phyloP scores from a whole-genome alignment of 2,797 vertebrate species.

The Telmatherina bonti region DNA sequence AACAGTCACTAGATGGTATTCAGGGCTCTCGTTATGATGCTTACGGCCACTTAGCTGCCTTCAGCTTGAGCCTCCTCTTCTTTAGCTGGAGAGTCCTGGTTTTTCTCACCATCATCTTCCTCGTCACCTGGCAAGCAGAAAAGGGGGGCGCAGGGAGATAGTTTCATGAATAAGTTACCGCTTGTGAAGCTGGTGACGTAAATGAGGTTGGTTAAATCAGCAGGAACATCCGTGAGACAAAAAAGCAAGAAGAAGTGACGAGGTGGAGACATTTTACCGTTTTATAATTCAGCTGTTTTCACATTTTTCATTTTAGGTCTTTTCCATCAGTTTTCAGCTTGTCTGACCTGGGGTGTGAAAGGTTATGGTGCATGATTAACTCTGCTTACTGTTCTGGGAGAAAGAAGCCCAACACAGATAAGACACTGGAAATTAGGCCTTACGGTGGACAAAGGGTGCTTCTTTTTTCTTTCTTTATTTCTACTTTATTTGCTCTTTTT shows the following conservation, averaged over 20 bases:
- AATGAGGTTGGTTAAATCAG: conserved; percentile 31
- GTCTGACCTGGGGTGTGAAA: neutral
- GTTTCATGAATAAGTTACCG: conserved; percentile 31
- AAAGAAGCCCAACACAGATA: neutral
- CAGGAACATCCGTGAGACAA: neutral
- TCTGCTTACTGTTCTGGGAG: neutral
- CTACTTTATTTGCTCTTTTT: too few relatives aligned
- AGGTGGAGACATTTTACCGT: too few relatives aligned
- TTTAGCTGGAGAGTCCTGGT: conserved; percentile 52
- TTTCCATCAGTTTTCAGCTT: neutral
- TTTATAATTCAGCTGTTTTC: too few relatives aligned
- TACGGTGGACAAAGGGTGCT: neutral
- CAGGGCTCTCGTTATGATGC: conserved; percentile 14
- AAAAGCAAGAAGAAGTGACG: too few relatives aligned
- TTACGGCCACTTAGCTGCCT: conserved; percentile 46
- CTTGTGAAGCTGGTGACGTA: conserved; percentile 5
- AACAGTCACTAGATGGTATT: conserved; percentile 25
- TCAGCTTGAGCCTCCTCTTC: conserved; percentile 60
- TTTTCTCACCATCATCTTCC: conserved; percentile 52
- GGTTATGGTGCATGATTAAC: neutral
- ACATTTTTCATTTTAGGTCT: neutral
- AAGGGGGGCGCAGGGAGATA: neutral
- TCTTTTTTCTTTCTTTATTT: neutral
- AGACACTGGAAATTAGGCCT: neutral
- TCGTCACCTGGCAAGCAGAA: conserved; percentile 53